Evolutionary conservation across 1,140 invertebrate species (phyloP), one percentile per base, ranked within the genome.

Genomic region (Pemphigus obesinymphae): DNA sequence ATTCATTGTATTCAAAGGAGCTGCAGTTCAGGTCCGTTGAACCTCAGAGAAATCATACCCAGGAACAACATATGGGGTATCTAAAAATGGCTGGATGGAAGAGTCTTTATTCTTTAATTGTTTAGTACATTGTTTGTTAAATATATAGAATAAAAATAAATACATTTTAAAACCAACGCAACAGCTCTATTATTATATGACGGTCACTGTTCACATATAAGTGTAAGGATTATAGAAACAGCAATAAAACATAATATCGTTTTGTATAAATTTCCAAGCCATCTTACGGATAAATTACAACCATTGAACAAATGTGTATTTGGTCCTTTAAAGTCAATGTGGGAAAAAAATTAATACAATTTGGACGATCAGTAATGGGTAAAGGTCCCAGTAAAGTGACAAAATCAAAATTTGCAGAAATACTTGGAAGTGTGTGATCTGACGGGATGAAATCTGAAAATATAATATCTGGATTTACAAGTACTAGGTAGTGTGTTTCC

Each of bases 21-120:
- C 50, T 63, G 82, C 78, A 70, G 84, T 86, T 50, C 86, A 86
- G 83, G 55, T 85, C 1, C 63, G 84, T 34, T 86, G 85, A 85
- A 82, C 78, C 80, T 84, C 84, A 26, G 31, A 84, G 34, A 82
- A 84, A 26, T 70, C 83, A n/a, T 85, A 84, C 82, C 84, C 85
- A 40, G 85, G 85, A 82, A 86, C 86, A 10, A 68, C 82, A 45
- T 86, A 87, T 83, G 83, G 84, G 23, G 84, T 84, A 23, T 85
- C 85, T 0, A 81, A 82, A 43, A 87, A 87, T 83, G 86, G 84
- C 31, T 87, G 83, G 84, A 87, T 87, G 85, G 84, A 85, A 75
- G 84, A 84, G 82, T 72, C 83, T n/a, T n/a, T n/a, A n/a, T n/a
- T n/a, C n/a, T n/a, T n/a, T n/a, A n/a, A n/a, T n/a, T n/a, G n/a